phyloP scores from a whole-genome alignment of 2,113 vertebrate genomes.

The Ctenodactylus gundi region DNA sequence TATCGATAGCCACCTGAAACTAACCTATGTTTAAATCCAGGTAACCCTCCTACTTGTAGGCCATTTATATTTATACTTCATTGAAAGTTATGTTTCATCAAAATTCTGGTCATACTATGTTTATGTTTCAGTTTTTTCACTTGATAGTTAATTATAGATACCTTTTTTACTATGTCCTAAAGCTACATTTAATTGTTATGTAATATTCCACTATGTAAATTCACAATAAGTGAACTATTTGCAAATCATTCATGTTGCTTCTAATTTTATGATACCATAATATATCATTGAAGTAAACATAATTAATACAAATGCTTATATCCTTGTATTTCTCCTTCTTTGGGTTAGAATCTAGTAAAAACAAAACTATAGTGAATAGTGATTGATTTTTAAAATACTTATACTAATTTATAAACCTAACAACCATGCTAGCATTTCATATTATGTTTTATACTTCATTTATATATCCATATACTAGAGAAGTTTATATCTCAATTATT shows the following conservation, averaged over 20 bases:
- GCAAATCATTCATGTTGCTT: not conserved
- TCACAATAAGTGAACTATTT: not conserved
- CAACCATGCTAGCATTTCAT: not conserved
- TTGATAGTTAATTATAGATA: not conserved
- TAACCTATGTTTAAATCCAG: not conserved
- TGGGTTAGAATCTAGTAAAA: not conserved
- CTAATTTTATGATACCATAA: constrained; percentile 41
- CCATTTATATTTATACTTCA: not conserved
- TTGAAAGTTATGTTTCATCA: not conserved
- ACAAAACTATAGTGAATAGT: not conserved
- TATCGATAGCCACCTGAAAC: not conserved
- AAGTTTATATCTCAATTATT: not conserved
- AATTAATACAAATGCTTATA: constrained; percentile 7
- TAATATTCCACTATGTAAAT: not conserved
- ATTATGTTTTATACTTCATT: constrained; percentile 11
- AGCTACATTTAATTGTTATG: not conserved
- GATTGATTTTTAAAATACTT: not conserved
- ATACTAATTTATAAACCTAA: not conserved
- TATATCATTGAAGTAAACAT: not conserved
- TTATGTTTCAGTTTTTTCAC: not conserved
- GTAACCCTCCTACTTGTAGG: not conserved
- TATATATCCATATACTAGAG: not conserved
- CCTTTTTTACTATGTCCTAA: not conserved
- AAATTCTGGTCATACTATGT: not conserved
- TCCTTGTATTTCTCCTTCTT: not conserved